Evolutionary conservation across 2,113 vertebrate genomes (phyloP).

Genomic region (Motacilla alba): DNA sequence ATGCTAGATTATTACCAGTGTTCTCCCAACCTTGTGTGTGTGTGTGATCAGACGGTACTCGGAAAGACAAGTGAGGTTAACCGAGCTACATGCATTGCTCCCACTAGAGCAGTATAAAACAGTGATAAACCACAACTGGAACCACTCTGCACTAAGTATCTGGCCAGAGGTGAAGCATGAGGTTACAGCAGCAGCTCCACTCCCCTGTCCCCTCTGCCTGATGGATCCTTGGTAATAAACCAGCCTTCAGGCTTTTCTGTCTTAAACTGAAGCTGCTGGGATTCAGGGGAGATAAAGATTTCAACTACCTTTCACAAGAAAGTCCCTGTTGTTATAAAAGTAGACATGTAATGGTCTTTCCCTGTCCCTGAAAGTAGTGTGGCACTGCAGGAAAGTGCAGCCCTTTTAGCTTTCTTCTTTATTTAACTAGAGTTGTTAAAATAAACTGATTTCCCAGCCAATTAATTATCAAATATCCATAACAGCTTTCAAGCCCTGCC

Average conservation of each 20-base stretch:
- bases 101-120: slow-evolving; percentile 20
- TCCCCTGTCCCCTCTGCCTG: not conserved
- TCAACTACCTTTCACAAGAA: slow-evolving; percentile 26
- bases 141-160: not conserved
- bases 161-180: slow-evolving; percentile 15
- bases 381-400: slow-evolving; percentile 6
- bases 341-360: slow-evolving; percentile 3
- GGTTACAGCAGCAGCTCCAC: not conserved
- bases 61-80: slow-evolving; percentile 54
- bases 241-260: not conserved
- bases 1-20: not conserved
- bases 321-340: slow-evolving; percentile 28
- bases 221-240: slow-evolving; percentile 38
- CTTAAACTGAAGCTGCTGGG: slow-evolving; percentile 4
- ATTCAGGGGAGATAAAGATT: slow-evolving; percentile 43
- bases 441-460: slow-evolving; percentile 56
- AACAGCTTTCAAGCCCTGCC: slow-evolving; percentile 53
- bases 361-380: slow-evolving; percentile 43
- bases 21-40: not conserved
- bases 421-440: slow-evolving; percentile 59
- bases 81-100: slow-evolving; percentile 23
- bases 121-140: slow-evolving; percentile 34
- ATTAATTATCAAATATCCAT: slow-evolving; percentile 66
- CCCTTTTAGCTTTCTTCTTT: slow-evolving; percentile 52
- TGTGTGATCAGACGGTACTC: not conserved